phyloP scores from a whole-genome alignment of 2,888 invertebrate genomes.

The Sclerodermus sp. region DNA sequence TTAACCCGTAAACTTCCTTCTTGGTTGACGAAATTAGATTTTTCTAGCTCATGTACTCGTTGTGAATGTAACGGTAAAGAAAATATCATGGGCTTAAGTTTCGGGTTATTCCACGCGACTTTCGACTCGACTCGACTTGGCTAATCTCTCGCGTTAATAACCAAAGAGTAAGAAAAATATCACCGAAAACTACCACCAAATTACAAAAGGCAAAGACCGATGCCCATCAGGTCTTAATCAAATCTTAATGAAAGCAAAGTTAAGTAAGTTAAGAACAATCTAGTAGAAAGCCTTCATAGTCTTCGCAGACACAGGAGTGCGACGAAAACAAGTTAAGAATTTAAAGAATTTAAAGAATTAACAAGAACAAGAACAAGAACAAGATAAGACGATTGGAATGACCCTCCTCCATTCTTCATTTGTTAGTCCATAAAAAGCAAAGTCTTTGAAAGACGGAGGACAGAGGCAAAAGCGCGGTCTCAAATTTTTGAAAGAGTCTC shows the following conservation, averaged over 20 bases:
- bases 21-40: constrained; percentile 47
- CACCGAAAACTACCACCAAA: too few relatives aligned
- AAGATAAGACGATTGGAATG: constrained; percentile 34
- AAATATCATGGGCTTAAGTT: constrained; percentile 32
- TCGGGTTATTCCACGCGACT: constrained; percentile 38
- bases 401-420: constrained; percentile 31
- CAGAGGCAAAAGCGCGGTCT: constrained; percentile 18
- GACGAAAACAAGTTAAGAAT: too few relatives aligned
- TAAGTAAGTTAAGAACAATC: too few relatives aligned
- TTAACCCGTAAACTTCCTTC: constrained; percentile 50
- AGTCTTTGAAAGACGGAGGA: constrained; percentile 25
- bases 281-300: too few relatives aligned
- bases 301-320: too few relatives aligned
- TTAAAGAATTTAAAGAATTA: too few relatives aligned
- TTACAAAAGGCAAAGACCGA: too few relatives aligned
- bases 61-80: constrained; percentile 24
- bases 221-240: too few relatives aligned
- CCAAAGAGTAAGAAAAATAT: too few relatives aligned
- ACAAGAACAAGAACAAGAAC: too few relatives aligned
- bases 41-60: constrained; percentile 21
- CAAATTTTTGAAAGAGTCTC: constrained; percentile 21
- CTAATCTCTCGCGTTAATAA: too few relatives aligned
- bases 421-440: constrained; percentile 23
- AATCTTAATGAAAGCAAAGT: too few relatives aligned
- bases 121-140: not conserved